phyloP scores from a whole-genome alignment of 1,140 invertebrate genomes.

The Drosophila pachea region DNA sequence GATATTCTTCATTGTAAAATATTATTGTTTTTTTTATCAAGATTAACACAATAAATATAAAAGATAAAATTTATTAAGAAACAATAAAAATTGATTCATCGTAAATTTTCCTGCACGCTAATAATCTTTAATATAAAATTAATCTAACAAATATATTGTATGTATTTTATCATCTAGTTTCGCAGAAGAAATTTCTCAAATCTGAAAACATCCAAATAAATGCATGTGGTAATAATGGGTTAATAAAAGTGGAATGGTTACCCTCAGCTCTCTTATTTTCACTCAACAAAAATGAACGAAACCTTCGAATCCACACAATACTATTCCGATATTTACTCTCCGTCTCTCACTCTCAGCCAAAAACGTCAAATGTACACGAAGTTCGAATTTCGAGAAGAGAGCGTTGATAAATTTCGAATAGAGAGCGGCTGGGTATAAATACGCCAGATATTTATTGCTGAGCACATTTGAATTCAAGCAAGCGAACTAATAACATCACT shows the following conservation, averaged over 20 bases:
- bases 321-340: neutral
- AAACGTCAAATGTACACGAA: neutral
- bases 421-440: conserved; percentile 60
- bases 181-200: too few species aligned
- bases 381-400: conserved; percentile 46
- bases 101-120: too few species aligned
- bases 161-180: too few species aligned
- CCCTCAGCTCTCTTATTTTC: conserved; percentile 66
- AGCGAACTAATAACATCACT: conserved; percentile 60
- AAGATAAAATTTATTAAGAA: too few species aligned
- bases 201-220: too few species aligned
- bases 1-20: too few species aligned
- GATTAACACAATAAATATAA: too few species aligned
- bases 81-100: too few species aligned
- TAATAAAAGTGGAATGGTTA: conserved; percentile 95
- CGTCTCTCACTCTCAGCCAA: conserved; percentile 10
- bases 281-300: conserved; percentile 1
- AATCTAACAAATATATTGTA: too few species aligned
- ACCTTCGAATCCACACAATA: neutral
- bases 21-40: too few species aligned
- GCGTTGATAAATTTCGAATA: conserved; percentile 52
- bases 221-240: conserved; percentile 79
- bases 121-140: too few species aligned
- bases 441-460: conserved; percentile 39
- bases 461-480: conserved; percentile 61